phyloP scores from a whole-genome alignment of 2,888 invertebrate species.

The Microdon myrmicae region DNA sequence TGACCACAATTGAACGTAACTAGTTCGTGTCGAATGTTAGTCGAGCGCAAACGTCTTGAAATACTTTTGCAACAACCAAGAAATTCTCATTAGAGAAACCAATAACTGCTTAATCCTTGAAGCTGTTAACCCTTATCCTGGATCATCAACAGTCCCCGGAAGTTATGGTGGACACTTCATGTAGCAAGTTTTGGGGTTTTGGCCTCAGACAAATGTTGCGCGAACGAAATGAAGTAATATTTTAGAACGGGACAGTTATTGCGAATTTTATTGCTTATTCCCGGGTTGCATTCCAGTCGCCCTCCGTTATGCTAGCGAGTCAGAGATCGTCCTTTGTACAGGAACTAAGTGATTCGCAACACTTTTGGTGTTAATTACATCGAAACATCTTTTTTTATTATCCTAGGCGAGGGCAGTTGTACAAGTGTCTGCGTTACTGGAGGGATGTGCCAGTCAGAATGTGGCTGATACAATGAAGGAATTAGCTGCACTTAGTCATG shows the following conservation, averaged over 20 bases:
- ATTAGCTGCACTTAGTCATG: constrained; percentile 57
- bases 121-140: constrained; percentile 32
- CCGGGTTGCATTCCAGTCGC: constrained; percentile 28
- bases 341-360: constrained; percentile 40
- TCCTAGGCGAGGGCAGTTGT: constrained; percentile 5
- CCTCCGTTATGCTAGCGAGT: background rate
- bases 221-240: constrained; percentile 50
- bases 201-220: constrained; percentile 22
- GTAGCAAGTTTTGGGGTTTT: constrained; percentile 27
- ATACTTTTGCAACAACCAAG: constrained; percentile 53
- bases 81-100: constrained; percentile 65
- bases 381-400: constrained; percentile 47
- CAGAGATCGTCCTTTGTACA: constrained; percentile 5
- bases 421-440: constrained; percentile 2
- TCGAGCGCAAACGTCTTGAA: constrained; percentile 19
- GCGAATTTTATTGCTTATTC: constrained; percentile 51
- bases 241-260: constrained; percentile 51
- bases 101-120: constrained; percentile 65
- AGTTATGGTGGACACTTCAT: constrained; percentile 20
- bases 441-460: too few relatives aligned
- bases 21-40: background rate
- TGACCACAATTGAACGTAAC: constrained; percentile 30
- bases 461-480: constrained; percentile 1
- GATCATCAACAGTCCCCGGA: background rate
- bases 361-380: constrained; percentile 54